Base-by-base conservation (phyloP, 2,888 invertebrate species). In the Dynastes hyllus region DNA sequence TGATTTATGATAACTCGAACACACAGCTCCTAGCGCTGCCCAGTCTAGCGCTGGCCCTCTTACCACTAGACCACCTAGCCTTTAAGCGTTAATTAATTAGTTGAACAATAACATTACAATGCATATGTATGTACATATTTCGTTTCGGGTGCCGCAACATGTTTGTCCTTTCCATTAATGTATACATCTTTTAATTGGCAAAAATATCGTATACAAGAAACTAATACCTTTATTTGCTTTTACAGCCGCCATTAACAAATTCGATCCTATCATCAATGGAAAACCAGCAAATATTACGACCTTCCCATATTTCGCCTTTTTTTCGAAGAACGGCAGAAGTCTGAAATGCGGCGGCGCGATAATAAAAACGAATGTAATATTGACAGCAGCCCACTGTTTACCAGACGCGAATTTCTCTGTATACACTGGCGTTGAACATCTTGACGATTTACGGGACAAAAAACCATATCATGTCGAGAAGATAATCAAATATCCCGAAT, bases 331-430 rank as follows among this genome's bases (percentile, higher is more conserved):
- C 2, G 11, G 2, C 32, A 63, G 13, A 13, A 63, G 63, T 29
- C 16, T 67, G 45, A 50, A 50, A 50, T 67, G 67, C 3, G 67
- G 67, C 67, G 67, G 67, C 22, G 50, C 67, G 27, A 67, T 67
- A 16, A 67, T 67, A 13, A 67, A 67, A 67, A 45, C 67, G n/a
- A 67, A 67, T 22, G 50, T 67, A 32, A 67, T 67, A 50, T 27
- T 67, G 50, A 67, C 67, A 13, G 67, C 67, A 27, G 67, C 67
- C 6, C 67, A 67, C 22, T 67, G 67, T 22, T 11, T 67, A 4
- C 0, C 13, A 9, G 11, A 11, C 32, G n/a, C 2, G 1, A 9
- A 45, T 11, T 50, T 67, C 2, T 13, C 3, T 13, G 51, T 67
- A 6, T 67, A 22, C 27, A 50, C 50, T 3, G 50, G 50, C 4